Percentiles rank a stretch among this genome's conserved stretches.
These are phyloP conservation scores for Lasaia peninsularis DNA, from an alignment of 1,140 invertebrate genomes.

Conservation along the genomic window DNA sequence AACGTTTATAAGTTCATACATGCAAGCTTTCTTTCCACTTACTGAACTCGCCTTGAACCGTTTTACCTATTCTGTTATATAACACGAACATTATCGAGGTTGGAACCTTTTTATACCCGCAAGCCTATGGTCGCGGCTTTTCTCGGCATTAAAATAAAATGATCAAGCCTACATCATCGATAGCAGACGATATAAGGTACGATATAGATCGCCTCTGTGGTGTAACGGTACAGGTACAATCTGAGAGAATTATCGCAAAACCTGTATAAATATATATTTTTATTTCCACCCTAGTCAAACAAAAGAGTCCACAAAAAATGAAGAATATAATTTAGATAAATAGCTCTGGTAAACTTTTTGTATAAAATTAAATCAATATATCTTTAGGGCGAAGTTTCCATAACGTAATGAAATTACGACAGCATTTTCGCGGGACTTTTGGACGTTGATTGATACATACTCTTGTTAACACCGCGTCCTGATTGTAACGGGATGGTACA, in stretches of 20 bases:
- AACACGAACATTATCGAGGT: background rate
- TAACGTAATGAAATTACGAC: constrained; percentile 25
- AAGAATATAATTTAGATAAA: background rate
- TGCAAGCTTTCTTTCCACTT: constrained; percentile 11
- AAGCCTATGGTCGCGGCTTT: no score
- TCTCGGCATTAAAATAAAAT: no score
- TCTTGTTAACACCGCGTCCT: constrained; percentile 28
- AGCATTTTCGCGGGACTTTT: constrained; percentile 15
- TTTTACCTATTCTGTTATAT: constrained; percentile 8
- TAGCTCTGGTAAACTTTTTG: background rate
- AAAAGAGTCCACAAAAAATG: no score
- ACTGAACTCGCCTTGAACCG: constrained; percentile 1
- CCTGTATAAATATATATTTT: background rate
- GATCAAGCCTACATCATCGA: no score
- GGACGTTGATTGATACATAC: constrained; percentile 30
- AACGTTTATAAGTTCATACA: constrained; percentile 20
- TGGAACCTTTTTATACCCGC: background rate
- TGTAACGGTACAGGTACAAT: no score
- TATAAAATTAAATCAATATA: constrained; percentile 13
- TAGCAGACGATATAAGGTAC: no score
- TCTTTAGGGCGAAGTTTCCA: constrained; percentile 2
- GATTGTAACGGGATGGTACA: constrained; percentile 25
- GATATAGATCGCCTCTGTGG: no score
- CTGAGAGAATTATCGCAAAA: background rate
- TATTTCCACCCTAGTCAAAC: background rate